Evolutionary conservation across 2,888 invertebrate genomes (phyloP).

Genomic region (Aphrophora alni): DNA sequence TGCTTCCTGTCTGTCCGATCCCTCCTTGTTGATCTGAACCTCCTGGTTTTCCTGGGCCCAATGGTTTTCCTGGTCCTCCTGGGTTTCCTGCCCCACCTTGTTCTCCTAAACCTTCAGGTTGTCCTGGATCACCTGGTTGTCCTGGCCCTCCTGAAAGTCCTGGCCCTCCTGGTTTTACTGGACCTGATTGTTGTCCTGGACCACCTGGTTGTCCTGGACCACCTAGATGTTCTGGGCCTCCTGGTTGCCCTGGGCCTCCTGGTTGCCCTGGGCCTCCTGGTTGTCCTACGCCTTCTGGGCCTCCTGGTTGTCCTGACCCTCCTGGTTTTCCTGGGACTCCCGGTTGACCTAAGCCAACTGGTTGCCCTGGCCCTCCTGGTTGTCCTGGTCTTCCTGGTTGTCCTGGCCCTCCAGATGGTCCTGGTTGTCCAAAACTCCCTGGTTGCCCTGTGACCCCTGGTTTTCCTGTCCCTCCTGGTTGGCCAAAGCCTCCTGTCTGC

Average conservation of each 20-base stretch:
- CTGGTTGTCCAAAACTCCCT: conserved; percentile 52
- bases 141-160: conserved; percentile 31
- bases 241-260: conserved; percentile 55
- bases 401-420: conserved; percentile 52
- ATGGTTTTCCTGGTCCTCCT: conserved; percentile 48
- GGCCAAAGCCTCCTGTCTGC: conserved; percentile 48
- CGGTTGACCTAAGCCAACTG: conserved; percentile 47
- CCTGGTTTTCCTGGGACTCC: conserved; percentile 58
- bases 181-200: conserved; percentile 52
- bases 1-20: conserved; percentile 45
- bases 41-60: conserved; percentile 42
- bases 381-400: conserved; percentile 46
- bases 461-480: conserved; percentile 45
- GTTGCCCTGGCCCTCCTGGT: conserved; percentile 37
- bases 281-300: conserved; percentile 31
- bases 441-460: conserved; percentile 40
- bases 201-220: conserved; percentile 33
- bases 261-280: conserved; percentile 46
- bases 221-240: conserved; percentile 54
- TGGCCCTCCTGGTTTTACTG: conserved; percentile 58
- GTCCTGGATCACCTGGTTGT: conserved; percentile 40
- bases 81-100: conserved; percentile 48
- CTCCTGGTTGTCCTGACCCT: conserved; percentile 57
- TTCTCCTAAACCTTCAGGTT: conserved; percentile 44
- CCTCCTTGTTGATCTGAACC: conserved; percentile 54